A percentile compares a stretch with the other conserved stretches of the same genome.
phyloP scores from a whole-genome alignment of 2,888 invertebrate genomes.

The Apoda limacodes region DNA sequence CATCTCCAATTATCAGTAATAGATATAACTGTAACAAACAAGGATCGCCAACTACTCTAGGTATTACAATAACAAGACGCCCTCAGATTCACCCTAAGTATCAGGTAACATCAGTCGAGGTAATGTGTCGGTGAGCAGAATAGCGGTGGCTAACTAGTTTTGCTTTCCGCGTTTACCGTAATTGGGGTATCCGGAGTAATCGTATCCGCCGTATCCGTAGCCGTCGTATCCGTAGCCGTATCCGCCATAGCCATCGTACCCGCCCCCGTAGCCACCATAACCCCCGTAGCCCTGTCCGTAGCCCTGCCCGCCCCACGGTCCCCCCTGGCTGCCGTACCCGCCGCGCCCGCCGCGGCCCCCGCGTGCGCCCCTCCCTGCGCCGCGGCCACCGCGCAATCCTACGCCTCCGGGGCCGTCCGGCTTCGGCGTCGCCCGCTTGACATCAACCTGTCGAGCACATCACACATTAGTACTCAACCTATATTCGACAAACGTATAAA shows the following conservation, averaged over 20 bases:
- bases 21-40: too few species aligned
- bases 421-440: constrained; percentile 94
- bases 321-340: constrained; percentile 73
- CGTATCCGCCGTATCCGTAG: constrained; percentile 84
- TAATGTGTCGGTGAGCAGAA: constrained; percentile 66
- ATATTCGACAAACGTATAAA: constrained; percentile 19
- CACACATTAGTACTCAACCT: not conserved
- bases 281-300: constrained; percentile 78
- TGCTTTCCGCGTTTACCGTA: constrained; percentile 78
- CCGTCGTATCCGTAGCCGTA: constrained; percentile 81
- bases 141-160: constrained; percentile 52
- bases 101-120: constrained; percentile 70
- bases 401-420: constrained; percentile 80
- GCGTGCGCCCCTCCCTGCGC: constrained; percentile 74
- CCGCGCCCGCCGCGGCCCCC: constrained; percentile 79
- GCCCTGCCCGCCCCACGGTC: constrained; percentile 76
- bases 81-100: too few species aligned
- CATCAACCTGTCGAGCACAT: constrained; percentile 77
- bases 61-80: too few species aligned
- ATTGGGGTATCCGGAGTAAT: constrained; percentile 85
- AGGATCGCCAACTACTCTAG: too few species aligned
- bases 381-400: constrained; percentile 74
- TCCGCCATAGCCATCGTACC: constrained; percentile 80
- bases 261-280: constrained; percentile 78
- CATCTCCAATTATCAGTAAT: too few species aligned